These are phyloP conservation scores for Percopsis transmontana DNA, from an alignment of 2,113 vertebrate species.

Conservation along the genomic window DNA sequence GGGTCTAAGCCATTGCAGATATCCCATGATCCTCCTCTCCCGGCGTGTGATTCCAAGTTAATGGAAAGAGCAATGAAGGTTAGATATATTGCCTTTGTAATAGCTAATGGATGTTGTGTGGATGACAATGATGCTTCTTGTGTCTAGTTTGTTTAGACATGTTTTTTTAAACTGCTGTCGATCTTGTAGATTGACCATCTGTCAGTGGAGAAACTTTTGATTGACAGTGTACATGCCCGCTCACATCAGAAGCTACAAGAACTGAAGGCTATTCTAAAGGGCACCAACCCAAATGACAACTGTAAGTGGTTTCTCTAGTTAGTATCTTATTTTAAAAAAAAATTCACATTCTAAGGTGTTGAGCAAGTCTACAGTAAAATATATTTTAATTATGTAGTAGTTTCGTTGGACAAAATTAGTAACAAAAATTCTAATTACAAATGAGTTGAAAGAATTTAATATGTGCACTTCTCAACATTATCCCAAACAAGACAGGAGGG, in stretches of 20 bases:
- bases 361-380: neutral
- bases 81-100: neutral
- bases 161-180: too few relatives aligned
- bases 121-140: neutral
- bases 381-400: neutral
- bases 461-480: too few relatives aligned
- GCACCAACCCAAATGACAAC: conserved; percentile 88
- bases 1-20: conserved; percentile 97
- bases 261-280: conserved; percentile 93
- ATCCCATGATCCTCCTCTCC: conserved; percentile 95
- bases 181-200: conserved; percentile 92
- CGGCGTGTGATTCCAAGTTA: conserved; percentile 92
- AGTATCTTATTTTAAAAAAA: too few relatives aligned
- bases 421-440: too few relatives aligned
- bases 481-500: too few relatives aligned
- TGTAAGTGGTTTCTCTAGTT: conserved; percentile 78
- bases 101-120: neutral
- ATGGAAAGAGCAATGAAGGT: conserved; percentile 97
- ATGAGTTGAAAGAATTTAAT: too few relatives aligned
- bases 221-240: conserved; percentile 95
- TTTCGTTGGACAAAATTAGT: too few relatives aligned
- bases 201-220: conserved; percentile 96
- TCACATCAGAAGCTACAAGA: conserved; percentile 98
- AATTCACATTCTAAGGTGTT: too few relatives aligned
- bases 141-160: neutral